These are phyloP conservation scores for Smutsia temminckii DNA, from an alignment of 2,797 vertebrate species.

Conservation along the genomic window DNA sequence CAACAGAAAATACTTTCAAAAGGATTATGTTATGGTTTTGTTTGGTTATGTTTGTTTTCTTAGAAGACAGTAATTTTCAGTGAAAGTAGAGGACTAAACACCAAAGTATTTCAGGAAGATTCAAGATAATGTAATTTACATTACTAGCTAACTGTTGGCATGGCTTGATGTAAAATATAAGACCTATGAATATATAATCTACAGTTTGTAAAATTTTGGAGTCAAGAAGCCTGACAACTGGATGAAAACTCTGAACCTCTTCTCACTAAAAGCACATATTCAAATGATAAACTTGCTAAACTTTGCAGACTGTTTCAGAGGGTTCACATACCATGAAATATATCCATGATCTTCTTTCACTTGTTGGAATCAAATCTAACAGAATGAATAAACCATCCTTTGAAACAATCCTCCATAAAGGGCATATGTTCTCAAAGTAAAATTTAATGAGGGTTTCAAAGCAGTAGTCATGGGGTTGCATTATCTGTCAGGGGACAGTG, in stretches of 20 bases:
- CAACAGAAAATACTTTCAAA: not conserved
- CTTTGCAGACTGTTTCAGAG: not conserved
- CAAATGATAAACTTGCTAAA: not conserved
- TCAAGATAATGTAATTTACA: not conserved
- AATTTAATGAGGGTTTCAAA: not conserved
- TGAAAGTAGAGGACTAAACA: not conserved
- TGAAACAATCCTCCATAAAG: not conserved
- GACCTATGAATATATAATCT: not conserved
- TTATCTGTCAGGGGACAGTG: not conserved
- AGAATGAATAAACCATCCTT: not conserved
- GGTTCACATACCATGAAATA: not conserved
- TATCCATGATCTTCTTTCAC: not conserved
- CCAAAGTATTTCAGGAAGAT: not conserved
- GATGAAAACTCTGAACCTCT: not conserved
- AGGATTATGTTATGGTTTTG: not conserved
- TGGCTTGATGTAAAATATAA: not conserved
- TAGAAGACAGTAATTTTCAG: not conserved
- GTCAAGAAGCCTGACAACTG: not conserved
- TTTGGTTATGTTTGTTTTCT: not conserved
- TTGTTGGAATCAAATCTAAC: not conserved
- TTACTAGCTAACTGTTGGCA: not conserved
- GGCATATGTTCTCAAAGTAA: not conserved
- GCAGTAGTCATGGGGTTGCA: not conserved
- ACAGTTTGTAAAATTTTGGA: not conserved
- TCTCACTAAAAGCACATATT: not conserved